Base-by-base conservation (phyloP, 2,888 invertebrate species). In the Caenorhabditis afra region DNA sequence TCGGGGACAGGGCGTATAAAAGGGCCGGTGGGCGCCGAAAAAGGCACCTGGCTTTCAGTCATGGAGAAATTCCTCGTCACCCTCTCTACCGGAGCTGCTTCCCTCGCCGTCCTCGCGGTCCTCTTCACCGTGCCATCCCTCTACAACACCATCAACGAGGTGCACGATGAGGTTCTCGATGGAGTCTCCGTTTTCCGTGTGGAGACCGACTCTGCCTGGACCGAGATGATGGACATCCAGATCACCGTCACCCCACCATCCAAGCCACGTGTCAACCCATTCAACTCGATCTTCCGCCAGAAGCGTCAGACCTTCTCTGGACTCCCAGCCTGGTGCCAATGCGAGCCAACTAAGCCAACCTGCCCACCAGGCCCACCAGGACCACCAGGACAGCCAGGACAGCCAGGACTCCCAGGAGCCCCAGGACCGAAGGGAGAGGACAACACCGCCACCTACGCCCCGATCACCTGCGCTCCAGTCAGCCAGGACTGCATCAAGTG, bases 171-270 rank as follows among this genome's bases (percentile, higher is more conserved):
- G 68, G 82, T 86, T 68, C 79, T 81, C 64, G 84, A 82, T 70
- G 87, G 87, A 62, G 88, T 88, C 64, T 79, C 79, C 74, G 86
- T 86, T 57, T 89, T 89, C 83, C 89, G 88, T 67, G 87, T 85
- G n/a, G 89, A 89, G 78, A 88, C 88, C 23, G 88, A 88, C 79
- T 81, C 86, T 55, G 88, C 87, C 39, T 88, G 88, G 88, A 84
- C 85, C 58, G 84, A 87, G 74, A 85, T 89, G 83, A 88, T 89
- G 87, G 87, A 88, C 79, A 82, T 89, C 62, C 89, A 89, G 74
- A 82, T 89, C 81, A 81, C 85, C 62, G 89, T 90, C 53, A 85
- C 88, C 35, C 88, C 89, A 39, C 89, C 89, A 49, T 79, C 84
- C 58, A 85, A 86, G 79, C 89, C 89, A 61, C 79, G 80, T 75